Conservation (phyloP, 1,140 invertebrate genomes). For the Ctenoplectra terminalis region DNA sequence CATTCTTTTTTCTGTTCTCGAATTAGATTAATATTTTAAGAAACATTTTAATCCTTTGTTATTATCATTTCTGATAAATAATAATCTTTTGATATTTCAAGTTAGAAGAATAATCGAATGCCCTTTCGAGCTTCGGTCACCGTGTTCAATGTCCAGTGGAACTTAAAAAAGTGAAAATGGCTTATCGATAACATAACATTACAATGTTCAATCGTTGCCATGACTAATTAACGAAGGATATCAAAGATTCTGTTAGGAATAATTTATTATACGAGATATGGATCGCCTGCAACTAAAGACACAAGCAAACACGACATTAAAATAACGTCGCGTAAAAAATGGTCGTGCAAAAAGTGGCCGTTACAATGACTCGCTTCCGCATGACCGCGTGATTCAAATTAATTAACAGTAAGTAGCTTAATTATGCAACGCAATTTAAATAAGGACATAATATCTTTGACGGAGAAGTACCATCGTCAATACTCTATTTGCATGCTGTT, state of each 20-base stretch:
- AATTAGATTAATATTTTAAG: too few relatives aligned
- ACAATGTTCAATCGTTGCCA: background rate
- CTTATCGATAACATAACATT: too few relatives aligned
- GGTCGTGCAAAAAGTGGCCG: background rate
- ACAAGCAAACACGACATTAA: background rate
- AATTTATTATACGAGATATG: background rate
- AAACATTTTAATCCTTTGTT: too few relatives aligned
- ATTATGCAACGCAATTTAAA: background rate
- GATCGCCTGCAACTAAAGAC: background rate
- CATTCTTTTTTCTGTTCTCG: too few relatives aligned
- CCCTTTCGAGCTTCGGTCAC: too few relatives aligned
- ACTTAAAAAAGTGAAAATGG: too few relatives aligned
- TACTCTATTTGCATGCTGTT: background rate
- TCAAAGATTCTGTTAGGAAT: background rate
- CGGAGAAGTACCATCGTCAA: background rate
- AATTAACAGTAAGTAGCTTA: background rate
- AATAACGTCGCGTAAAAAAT: background rate
- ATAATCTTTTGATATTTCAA: too few relatives aligned
- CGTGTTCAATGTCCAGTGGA: too few relatives aligned
- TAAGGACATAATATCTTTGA: background rate
- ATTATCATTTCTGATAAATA: too few relatives aligned
- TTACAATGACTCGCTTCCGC: background rate
- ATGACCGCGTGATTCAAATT: background rate
- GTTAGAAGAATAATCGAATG: too few relatives aligned
- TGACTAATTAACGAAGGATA: background rate